These are phyloP conservation scores for Phasia obesa DNA, from an alignment of 2,888 invertebrate genomes.

Conservation along the genomic window DNA sequence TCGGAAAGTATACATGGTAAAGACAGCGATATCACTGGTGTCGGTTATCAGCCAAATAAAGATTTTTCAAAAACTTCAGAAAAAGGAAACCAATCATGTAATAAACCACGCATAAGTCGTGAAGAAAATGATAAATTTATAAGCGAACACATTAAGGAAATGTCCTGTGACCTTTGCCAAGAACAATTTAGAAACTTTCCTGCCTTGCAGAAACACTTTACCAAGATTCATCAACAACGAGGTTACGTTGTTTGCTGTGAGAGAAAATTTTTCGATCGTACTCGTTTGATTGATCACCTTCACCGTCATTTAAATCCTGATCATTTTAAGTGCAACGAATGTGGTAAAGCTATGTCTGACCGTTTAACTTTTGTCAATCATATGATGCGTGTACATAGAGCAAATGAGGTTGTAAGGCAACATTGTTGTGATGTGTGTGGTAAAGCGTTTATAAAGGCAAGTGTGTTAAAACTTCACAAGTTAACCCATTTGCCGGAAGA, in stretches of 20 bases:
- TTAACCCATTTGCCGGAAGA: conserved; percentile 80
- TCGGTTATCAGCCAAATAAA: neutral
- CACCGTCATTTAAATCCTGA: conserved; percentile 80
- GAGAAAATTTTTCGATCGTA: conserved; percentile 80
- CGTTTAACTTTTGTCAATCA: conserved; percentile 75
- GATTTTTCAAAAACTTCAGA: neutral
- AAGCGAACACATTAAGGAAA: conserved; percentile 45
- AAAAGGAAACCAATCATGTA: neutral
- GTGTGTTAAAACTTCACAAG: conserved; percentile 79
- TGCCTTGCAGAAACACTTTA: conserved; percentile 63
- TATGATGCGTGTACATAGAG: conserved; percentile 76
- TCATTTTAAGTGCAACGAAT: conserved; percentile 79
- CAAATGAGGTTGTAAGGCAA: conserved; percentile 75
- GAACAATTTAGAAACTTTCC: conserved; percentile 42
- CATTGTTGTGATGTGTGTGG: conserved; percentile 75
- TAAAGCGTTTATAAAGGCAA: conserved; percentile 76
- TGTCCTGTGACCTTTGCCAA: conserved; percentile 54
- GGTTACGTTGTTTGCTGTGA: conserved; percentile 81
- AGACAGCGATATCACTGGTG: conserved; percentile 1
- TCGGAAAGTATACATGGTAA: conserved; percentile 22
- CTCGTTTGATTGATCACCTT: conserved; percentile 80
- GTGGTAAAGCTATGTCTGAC: conserved; percentile 77
- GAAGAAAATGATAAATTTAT: conserved; percentile 61
- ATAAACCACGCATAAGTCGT: conserved; percentile 43
- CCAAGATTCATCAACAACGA: conserved; percentile 68